Percentiles rank a stretch among this genome's conserved stretches.
These are phyloP conservation scores for Drepanosiphum platanoidis DNA, from an alignment of 2,888 invertebrate genomes.

Conservation along the genomic window DNA sequence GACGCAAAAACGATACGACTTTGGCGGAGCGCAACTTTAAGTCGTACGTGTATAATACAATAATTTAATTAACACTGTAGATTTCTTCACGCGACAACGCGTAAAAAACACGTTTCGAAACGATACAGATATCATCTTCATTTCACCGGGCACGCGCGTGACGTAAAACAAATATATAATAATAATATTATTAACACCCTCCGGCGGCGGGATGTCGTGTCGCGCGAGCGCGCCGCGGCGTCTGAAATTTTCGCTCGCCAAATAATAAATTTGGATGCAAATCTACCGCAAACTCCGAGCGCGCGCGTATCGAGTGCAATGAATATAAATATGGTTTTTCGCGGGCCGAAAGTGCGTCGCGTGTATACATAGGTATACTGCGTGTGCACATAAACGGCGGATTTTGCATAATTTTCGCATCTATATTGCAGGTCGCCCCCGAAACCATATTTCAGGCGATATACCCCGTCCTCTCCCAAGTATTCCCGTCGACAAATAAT, in stretches of 20 bases:
- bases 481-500: constrained; percentile 30
- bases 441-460: constrained; percentile 46
- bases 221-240: background rate
- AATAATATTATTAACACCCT: background rate
- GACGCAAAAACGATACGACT: background rate
- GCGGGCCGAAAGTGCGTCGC: background rate
- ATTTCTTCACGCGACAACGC: too few species aligned
- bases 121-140: background rate
- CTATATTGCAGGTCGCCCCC: constrained; percentile 49
- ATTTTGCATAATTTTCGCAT: constrained; percentile 60
- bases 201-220: background rate
- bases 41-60: too few species aligned
- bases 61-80: too few species aligned
- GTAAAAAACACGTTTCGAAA: background rate
- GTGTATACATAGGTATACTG: too few species aligned
- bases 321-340: constrained; percentile 57
- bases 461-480: background rate
- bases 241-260: background rate
- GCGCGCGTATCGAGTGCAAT: constrained; percentile 53
- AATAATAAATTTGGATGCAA: constrained; percentile 55
- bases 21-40: background rate
- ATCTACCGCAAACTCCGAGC: constrained; percentile 50
- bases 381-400: too few species aligned
- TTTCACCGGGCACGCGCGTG: background rate
- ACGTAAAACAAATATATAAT: background rate